Evolutionary conservation across 1,140 invertebrate species (phyloP).

Genomic region (Eufriesea mexicana): DNA sequence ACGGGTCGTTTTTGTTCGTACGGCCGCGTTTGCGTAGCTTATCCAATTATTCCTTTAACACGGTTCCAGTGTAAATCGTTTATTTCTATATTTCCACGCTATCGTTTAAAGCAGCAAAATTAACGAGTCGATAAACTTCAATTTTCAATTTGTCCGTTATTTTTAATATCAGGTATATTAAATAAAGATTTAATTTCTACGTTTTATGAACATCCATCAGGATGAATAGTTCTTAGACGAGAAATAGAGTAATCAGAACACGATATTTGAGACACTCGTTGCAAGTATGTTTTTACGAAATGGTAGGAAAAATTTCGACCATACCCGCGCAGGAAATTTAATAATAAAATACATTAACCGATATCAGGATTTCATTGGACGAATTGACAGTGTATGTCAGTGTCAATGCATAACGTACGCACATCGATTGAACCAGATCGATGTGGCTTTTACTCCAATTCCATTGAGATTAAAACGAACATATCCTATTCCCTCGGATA

Average conservation of each 20-base stretch:
- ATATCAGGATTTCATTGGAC: constrained; percentile 30
- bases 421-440: constrained; percentile 56
- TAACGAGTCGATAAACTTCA: no score
- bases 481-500: constrained; percentile 46
- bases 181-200: no score
- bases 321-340: constrained; percentile 1
- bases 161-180: no score
- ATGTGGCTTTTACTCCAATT: constrained; percentile 56
- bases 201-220: no score
- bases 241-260: no score
- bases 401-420: constrained; percentile 55
- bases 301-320: neutral
- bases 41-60: neutral
- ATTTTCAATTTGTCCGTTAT: no score
- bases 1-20: constrained; percentile 2
- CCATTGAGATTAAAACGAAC: constrained; percentile 57
- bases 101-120: no score
- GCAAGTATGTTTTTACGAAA: neutral
- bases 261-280: neutral
- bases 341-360: constrained; percentile 30
- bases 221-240: no score
- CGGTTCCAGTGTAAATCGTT: no score
- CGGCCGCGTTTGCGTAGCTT: neutral
- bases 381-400: constrained; percentile 49
- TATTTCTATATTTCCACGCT: no score